phyloP scores from a whole-genome alignment of 1,140 invertebrate genomes.

The Anthonomus grandis region DNA sequence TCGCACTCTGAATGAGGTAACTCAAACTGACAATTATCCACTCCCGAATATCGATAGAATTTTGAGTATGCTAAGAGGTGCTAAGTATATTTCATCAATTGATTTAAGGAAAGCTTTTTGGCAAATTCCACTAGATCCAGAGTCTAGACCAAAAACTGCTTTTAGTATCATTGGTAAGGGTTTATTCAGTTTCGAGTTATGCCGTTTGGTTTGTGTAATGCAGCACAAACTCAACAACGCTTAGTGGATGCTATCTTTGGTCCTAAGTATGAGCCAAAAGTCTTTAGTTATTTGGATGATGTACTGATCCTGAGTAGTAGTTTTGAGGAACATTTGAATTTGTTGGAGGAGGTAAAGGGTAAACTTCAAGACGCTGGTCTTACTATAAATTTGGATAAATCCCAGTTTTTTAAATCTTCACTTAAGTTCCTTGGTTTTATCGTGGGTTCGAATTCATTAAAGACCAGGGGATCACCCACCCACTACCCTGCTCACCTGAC shows the following conservation, averaged over 20 bases:
- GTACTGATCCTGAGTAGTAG: constrained; percentile 40
- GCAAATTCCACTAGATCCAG: constrained; percentile 39
- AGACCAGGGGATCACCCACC: no score
- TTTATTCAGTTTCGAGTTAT: constrained; percentile 44
- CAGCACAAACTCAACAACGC: no score
- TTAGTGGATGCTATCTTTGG: constrained; percentile 45
- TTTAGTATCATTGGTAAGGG: constrained; percentile 45
- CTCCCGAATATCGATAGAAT: constrained; percentile 36
- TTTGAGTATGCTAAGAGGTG: constrained; percentile 35
- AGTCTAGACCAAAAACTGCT: constrained; percentile 41
- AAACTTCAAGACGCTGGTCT: constrained; percentile 28
- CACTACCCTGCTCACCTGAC: no score
- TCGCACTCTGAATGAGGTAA: constrained; percentile 44
- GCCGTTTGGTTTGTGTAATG: constrained; percentile 46
- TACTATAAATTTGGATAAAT: no score
- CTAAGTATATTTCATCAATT: constrained; percentile 39
- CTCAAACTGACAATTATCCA: constrained; percentile 41
- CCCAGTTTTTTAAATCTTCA: constrained; percentile 38
- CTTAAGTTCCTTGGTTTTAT: constrained; percentile 45
- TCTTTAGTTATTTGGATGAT: constrained; percentile 44
- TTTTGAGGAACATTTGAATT: constrained; percentile 44
- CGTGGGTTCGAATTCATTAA: constrained; percentile 42
- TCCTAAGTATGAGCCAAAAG: constrained; percentile 36
- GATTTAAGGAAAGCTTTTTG: constrained; percentile 45
- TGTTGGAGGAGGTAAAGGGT: constrained; percentile 30